Base-by-base conservation (phyloP, 2,888 invertebrate species). In the Sympetrum striolatum region DNA sequence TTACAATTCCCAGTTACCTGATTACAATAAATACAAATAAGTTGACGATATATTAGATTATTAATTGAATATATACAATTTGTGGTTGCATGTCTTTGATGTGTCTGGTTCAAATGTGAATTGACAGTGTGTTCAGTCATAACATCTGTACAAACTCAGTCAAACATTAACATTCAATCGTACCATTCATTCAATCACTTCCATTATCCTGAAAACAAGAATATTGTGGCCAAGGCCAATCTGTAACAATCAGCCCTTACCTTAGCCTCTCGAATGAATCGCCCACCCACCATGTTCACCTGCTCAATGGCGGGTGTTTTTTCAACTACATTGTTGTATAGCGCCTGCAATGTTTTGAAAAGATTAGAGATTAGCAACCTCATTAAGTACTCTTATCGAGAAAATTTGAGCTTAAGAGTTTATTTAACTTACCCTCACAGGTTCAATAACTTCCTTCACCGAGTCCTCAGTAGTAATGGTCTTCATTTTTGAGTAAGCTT, bases 181-280 rank as follows among this genome's bases (percentile, higher is more conserved):
- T 10, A 15, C 44, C 79, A 90, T 39, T 79, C 79, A 35, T 44
- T 90, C 60, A 2, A 22, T 60, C 58, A 90, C 79, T 90, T 53
- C 18, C 35, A n/a, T 79, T 31, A 44, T 90, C 44, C 79, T 90
- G 80, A 53, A 90, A 90, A 31, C 15, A 90, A 79, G 79, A 14
- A 53, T 22, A 25, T 2, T 2, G 18, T 48, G 80, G 48, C 48
- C 12, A 80, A 31, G n/a, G 15, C 48, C 22, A 58, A 10, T 44
- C 22, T 31, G 48, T 44, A 8, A 73, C 15, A 14, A 73, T 73
- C 31, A 37, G 60, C 60, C 60, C 94, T 96, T 97, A 99, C 99
- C 98, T 99, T 99, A 93, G 99, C 99, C 95, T 99, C 99, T 92
- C 98, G 96, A 93, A 99, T 98, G 94, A 97, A 98, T 94, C 98